phyloP scores from a whole-genome alignment of 2,888 invertebrate species.

The Arge pagana region DNA sequence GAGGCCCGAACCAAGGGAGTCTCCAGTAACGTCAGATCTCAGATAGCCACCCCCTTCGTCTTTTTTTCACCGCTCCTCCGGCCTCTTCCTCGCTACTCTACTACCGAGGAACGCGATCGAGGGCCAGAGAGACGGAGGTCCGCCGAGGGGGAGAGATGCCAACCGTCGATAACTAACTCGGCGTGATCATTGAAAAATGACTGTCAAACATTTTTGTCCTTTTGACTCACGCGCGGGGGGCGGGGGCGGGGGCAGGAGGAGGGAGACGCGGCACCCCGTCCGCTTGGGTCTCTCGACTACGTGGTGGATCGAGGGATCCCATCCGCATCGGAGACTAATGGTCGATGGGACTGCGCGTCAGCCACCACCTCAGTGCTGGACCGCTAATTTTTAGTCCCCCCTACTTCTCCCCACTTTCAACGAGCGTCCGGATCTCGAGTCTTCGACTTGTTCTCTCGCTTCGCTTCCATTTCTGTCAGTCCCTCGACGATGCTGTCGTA shows the following conservation, averaged over 20 bases:
- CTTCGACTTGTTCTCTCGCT: too few species aligned
- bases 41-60: neutral
- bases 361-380: constrained; percentile 40
- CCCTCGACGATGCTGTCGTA: too few species aligned
- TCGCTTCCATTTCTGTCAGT: too few species aligned
- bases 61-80: too few species aligned
- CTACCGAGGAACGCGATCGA: constrained; percentile 25
- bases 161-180: constrained; percentile 52
- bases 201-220: constrained; percentile 56
- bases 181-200: constrained; percentile 57
- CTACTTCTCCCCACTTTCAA: too few species aligned
- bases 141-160: constrained; percentile 42
- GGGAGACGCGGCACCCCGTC: constrained; percentile 5
- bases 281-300: neutral
- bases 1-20: too few species aligned
- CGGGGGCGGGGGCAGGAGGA: constrained; percentile 5
- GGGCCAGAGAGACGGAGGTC: constrained; percentile 34
- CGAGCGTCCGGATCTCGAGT: too few species aligned
- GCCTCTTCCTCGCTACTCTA: neutral
- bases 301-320: too few species aligned
- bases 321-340: constrained; percentile 48
- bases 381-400: constrained; percentile 45
- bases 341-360: constrained; percentile 45
- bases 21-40: too few species aligned
- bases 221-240: constrained; percentile 46